Evolutionary conservation across 2,888 invertebrate genomes (phyloP).

Genomic region (Latrodectus hesperus): DNA sequence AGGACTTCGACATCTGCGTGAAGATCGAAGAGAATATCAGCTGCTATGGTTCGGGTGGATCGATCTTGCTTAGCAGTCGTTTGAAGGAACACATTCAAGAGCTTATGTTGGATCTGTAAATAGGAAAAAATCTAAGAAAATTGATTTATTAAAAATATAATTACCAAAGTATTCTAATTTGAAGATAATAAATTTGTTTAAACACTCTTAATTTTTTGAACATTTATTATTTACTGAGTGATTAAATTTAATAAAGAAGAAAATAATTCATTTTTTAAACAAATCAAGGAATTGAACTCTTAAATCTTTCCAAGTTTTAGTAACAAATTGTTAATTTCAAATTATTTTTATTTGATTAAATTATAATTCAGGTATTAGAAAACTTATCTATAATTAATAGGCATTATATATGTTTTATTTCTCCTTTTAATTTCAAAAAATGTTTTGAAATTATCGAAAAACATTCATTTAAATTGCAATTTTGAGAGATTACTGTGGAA

Average conservation of each 20-base stretch:
- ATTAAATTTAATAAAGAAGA: background rate
- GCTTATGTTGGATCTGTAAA: conserved; percentile 22
- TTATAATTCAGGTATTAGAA: too few species aligned
- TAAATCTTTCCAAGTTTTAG: too few species aligned
- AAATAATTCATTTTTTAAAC: background rate
- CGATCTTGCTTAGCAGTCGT: conserved; percentile 68
- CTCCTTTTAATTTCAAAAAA: too few species aligned
- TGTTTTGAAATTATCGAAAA: too few species aligned
- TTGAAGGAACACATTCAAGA: conserved; percentile 48
- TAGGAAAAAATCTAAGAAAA: background rate
- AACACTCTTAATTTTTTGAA: background rate
- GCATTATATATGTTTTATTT: too few species aligned
- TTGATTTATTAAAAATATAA: background rate
- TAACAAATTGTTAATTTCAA: too few species aligned
- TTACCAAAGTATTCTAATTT: background rate
- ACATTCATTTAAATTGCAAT: too few species aligned
- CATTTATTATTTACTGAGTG: background rate
- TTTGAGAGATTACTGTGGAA: too few species aligned
- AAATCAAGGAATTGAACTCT: background rate
- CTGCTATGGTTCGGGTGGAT: conserved; percentile 70
- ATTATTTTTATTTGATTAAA: too few species aligned
- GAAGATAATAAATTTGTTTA: too few species aligned
- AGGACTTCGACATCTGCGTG: conserved; percentile 8
- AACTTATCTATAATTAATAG: too few species aligned
- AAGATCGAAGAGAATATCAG: conserved; percentile 68